Evolutionary conservation across 2,113 vertebrate genomes (phyloP).

Genomic region (Probosciger aterrimus): DNA sequence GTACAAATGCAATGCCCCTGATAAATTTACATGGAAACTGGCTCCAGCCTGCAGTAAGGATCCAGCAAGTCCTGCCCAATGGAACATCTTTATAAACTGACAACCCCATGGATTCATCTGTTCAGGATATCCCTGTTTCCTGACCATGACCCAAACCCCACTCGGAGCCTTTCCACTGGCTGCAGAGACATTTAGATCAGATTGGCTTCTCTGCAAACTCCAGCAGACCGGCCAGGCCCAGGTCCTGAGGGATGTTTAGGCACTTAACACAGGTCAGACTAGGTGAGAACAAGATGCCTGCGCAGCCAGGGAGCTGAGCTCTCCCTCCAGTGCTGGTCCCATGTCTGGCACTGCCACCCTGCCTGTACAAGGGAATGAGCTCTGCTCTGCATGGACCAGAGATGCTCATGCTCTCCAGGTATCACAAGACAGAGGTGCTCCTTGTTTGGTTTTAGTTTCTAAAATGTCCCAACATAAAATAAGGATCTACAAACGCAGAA

Average conservation of each 20-base stretch:
- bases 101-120: not conserved
- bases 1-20: not conserved
- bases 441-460: not conserved
- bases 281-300: not conserved
- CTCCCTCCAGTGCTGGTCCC: not conserved
- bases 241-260: not conserved
- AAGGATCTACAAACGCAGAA: not conserved
- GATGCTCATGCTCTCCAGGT: not conserved
- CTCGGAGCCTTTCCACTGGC: not conserved
- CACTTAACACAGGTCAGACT: not conserved
- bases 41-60: not conserved
- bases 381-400: not conserved
- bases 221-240: not conserved
- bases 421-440: not conserved
- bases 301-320: not conserved
- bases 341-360: accelerated
- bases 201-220: not conserved
- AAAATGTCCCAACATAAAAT: not conserved
- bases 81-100: not conserved
- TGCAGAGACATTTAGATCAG: not conserved
- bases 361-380: accelerated
- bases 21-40: not conserved
- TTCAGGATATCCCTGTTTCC: not conserved
- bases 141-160: not conserved
- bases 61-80: not conserved